Conservation (phyloP, 2,888 invertebrate species). For the Synergus laeviventris region DNA sequence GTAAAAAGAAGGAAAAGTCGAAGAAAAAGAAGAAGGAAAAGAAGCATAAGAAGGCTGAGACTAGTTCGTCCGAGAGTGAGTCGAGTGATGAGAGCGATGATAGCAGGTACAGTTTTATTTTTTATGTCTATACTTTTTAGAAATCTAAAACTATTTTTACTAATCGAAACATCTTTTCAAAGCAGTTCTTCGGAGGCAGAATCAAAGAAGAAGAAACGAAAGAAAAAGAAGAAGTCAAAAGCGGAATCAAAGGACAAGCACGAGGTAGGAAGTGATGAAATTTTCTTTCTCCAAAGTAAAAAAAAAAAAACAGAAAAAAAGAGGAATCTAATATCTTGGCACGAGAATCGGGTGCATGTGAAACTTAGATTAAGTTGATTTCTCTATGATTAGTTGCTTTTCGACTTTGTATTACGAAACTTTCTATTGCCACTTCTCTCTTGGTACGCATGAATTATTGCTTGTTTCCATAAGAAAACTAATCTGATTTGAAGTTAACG, state of each 20-base stretch:
- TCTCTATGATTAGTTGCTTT: conserved; percentile 50
- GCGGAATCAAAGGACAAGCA: conserved; percentile 74
- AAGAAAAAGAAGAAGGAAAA: conserved; percentile 75
- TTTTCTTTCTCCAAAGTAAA: conserved; percentile 41
- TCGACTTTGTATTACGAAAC: conserved; percentile 42
- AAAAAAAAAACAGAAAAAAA: conserved; percentile 1
- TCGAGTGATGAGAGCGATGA: conserved; percentile 72
- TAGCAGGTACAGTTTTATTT: conserved; percentile 66
- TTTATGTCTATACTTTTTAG: background rate
- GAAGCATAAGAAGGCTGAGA: conserved; percentile 72
- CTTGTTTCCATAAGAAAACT: conserved; percentile 66
- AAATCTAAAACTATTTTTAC: too few species aligned
- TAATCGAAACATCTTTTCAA: conserved; percentile 54
- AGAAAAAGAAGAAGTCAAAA: conserved; percentile 88
- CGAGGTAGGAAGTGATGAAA: conserved; percentile 58
- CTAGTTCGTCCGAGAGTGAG: conserved; percentile 70
- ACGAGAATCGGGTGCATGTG: conserved; percentile 63
- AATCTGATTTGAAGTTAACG: conserved; percentile 70
- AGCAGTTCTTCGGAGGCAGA: conserved; percentile 85
- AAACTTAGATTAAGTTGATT: conserved; percentile 48
- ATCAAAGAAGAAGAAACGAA: conserved; percentile 86
- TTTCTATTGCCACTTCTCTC: conserved; percentile 61
- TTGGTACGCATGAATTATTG: conserved; percentile 68
- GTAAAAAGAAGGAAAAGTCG: conserved; percentile 73
- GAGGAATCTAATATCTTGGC: conserved; percentile 53